These are phyloP conservation scores for Drosophila guanche DNA, from an alignment of 1,140 invertebrate genomes.

Conservation along the genomic window DNA sequence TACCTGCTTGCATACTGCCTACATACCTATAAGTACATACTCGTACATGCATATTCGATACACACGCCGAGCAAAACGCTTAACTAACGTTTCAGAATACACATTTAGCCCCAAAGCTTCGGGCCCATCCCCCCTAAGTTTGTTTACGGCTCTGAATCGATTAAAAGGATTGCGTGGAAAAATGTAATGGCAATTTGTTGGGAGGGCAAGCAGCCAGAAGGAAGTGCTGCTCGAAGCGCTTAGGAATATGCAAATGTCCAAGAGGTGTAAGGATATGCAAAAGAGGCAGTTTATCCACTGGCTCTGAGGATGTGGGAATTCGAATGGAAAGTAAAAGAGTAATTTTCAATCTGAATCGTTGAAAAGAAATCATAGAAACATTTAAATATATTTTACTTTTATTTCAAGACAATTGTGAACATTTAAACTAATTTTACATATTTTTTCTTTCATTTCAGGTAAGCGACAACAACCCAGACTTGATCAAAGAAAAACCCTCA, in stretches of 20 bases:
- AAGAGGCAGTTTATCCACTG: background rate
- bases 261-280: slow-evolving; percentile 14
- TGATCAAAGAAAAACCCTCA: background rate
- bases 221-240: slow-evolving; percentile 12
- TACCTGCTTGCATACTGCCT: slow-evolving; percentile 12
- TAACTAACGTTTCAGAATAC: slow-evolving; percentile 33
- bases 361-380: background rate
- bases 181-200: slow-evolving; percentile 61
- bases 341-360: background rate
- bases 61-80: slow-evolving; percentile 41
- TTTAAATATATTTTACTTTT: background rate
- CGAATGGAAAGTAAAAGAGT: background rate
- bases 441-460: slow-evolving; percentile 47
- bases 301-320: no score
- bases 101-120: slow-evolving; percentile 2
- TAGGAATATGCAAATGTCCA: slow-evolving; percentile 37
- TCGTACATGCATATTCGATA: slow-evolving; percentile 50
- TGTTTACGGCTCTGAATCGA: slow-evolving; percentile 49
- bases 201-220: slow-evolving; percentile 9
- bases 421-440: background rate
- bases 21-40: slow-evolving; percentile 14
- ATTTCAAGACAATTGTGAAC: background rate
- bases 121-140: background rate
- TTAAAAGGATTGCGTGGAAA: slow-evolving; percentile 65
- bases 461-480: slow-evolving; percentile 31